Evolutionary conservation across 2,888 invertebrate species (phyloP), one percentile per base, ranked within the genome.

Genomic region (Drosophila dives): DNA sequence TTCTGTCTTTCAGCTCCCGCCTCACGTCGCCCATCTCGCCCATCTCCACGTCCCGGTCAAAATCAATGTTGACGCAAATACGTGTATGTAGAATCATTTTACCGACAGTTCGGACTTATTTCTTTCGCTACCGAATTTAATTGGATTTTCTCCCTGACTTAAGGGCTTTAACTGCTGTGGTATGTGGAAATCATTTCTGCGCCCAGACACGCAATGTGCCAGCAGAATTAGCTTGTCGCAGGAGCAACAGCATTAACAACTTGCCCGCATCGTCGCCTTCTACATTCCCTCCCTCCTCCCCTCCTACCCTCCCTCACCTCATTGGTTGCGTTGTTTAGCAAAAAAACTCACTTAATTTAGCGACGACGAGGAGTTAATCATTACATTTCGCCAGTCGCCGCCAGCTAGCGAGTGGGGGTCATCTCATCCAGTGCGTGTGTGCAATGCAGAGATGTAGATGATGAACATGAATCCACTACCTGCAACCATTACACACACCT

Each of bases 21-120:
- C 45, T 20, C 20, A 29, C 29, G 29, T 29, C 29, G 29, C 36
- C 42, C 45, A 45, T 8, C 45, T 23, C 8, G 45, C 45, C n/a
- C n/a, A 45, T 45, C 45, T 45, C 23, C 45, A 20, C 23, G 45
- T 23, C 45, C 45, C 45, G 45, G 56, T 42, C 82, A 84, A 90
- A 90, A 91, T 89, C 91, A 86, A 89, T 89, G 89, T 91, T 90
- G 90, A 90, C 89, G 89, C 91, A 90, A 91, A 90, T 87, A 89
- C 90, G 86, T 87, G 89, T 85, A 86, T 90, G 90, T 88, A 88
- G 88, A 90, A 90, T 89, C 88, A 88, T 86, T 90, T 90, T 84
- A 89, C 91, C 91, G 91, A 90, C 90, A 91, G 90, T 89, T 86
- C 82, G 82, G 86, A 91, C 90, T 91, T 86, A 90, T 91, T 89